These are phyloP conservation scores for Achatina immaculata DNA, from an alignment of 1,140 invertebrate species.

Conservation along the genomic window DNA sequence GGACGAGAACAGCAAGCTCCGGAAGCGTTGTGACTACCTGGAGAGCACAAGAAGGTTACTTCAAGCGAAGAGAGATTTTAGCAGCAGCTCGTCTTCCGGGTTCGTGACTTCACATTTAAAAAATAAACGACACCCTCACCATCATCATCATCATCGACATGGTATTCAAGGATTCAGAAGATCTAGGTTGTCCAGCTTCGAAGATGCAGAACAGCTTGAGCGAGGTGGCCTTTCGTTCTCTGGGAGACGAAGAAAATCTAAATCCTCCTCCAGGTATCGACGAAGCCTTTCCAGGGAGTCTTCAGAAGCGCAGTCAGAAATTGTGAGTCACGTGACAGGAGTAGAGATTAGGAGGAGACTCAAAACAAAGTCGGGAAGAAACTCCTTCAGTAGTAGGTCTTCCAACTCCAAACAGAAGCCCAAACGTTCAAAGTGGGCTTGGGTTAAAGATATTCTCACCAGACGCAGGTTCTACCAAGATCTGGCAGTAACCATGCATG, in stretches of 20 bases:
- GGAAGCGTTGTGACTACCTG: constrained; percentile 80
- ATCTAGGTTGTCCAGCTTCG: constrained; percentile 57
- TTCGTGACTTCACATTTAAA: constrained; percentile 55
- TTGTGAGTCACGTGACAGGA: constrained; percentile 38
- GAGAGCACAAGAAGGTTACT: constrained; percentile 80
- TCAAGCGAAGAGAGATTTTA: constrained; percentile 60
- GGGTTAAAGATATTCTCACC: constrained; percentile 66
- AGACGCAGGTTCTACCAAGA: constrained; percentile 60
- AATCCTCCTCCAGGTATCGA: constrained; percentile 49
- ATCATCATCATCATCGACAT: constrained; percentile 29
- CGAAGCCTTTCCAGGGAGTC: constrained; percentile 66
- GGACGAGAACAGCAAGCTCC: constrained; percentile 79
- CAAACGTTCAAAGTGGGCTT: constrained; percentile 66
- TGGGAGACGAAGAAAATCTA: constrained; percentile 48
- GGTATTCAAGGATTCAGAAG: constrained; percentile 18
- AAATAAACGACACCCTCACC: constrained; percentile 40
- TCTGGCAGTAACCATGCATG: constrained; percentile 54
- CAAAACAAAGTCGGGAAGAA: constrained; percentile 46
- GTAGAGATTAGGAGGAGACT: constrained; percentile 40
- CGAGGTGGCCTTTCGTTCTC: constrained; percentile 57
- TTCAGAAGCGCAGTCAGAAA: constrained; percentile 48
- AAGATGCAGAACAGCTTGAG: constrained; percentile 55
- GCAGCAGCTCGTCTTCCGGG: constrained; percentile 43
- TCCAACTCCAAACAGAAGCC: constrained; percentile 54
- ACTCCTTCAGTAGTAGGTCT: constrained; percentile 44